Evolutionary conservation across 2,113 vertebrate species (phyloP), one percentile per base, ranked within the genome.

Genomic region (Oncorhynchus nerka): DNA sequence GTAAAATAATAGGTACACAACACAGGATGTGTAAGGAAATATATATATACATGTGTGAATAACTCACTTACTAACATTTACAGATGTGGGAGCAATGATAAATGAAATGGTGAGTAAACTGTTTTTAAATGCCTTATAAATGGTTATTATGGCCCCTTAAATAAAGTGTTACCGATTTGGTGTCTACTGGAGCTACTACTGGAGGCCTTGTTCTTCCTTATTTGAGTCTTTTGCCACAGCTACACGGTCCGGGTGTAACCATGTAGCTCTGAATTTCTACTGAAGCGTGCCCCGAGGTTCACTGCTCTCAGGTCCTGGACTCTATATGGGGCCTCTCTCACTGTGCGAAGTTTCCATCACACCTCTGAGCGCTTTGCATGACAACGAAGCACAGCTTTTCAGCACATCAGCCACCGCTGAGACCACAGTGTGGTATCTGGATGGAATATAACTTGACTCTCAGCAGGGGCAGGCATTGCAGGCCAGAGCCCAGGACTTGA

Each of bases 391-490:
- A 67, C 70, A 68, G 49, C 51, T 78, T 84, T 85, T 89, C 84
- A 39, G 39, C 39, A 39, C 39, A 77, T 87, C 78, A 82, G 71
- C 62, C 80, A 85, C 85, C 77, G 65, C 82, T 70, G 79, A 92
- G 92, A 94, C 91, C 91, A 80, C 91, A 88, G 75, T 90, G 94
- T 70, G 93, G 93, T 91, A 93, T 91, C 87, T 93, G 95, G 95
- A 94, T 94, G 94, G 84, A 91, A 83, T 92, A 74, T 86, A 19
- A 39, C 32, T 30, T 9, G 49, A 51, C 49, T 4, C 49, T 39
- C 39, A 39, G 39, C 39, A 3, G 39, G 39, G 39, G 8, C 3
- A 26, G 16, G 3, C 24, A 15, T 39, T 39, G 39, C 39, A 68
- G 66, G 30, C 28, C 28, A 20, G 28, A 20, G 20, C n/a, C 15